Percentiles rank a stretch among this genome's conserved stretches.
These are phyloP conservation scores for Prionailurus bengalensis DNA, from an alignment of 2,113 vertebrate species.

Conservation along the genomic window DNA sequence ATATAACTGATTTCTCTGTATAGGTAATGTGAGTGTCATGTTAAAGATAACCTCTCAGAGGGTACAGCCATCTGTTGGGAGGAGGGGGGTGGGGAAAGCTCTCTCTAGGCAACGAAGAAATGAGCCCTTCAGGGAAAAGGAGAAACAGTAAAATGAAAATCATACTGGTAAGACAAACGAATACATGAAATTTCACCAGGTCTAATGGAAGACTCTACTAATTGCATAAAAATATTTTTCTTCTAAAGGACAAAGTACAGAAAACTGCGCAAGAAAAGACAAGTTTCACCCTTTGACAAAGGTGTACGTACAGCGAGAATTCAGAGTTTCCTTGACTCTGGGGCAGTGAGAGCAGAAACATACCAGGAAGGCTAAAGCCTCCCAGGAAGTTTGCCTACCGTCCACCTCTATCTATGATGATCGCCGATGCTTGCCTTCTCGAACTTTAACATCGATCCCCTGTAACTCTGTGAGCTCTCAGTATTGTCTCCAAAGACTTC, in stretches of 20 bases:
- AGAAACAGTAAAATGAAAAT: slow-evolving; percentile 45
- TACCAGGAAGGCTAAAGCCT: neutral
- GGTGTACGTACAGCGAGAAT: neutral
- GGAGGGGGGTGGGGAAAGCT: neutral
- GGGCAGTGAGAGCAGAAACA: neutral
- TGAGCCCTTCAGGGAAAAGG: slow-evolving; percentile 8
- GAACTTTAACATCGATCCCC: slow-evolving; percentile 53
- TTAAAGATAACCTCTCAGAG: slow-evolving; percentile 48
- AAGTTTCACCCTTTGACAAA: slow-evolving; percentile 15
- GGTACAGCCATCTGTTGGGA: neutral
- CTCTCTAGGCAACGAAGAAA: slow-evolving; percentile 68
- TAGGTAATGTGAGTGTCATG: slow-evolving; percentile 12
- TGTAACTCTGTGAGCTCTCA: slow-evolving; percentile 47
- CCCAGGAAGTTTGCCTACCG: slow-evolving; percentile 49
- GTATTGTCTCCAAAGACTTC: slow-evolving; percentile 50
- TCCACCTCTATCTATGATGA: neutral
- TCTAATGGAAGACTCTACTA: neutral
- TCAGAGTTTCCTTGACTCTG: neutral
- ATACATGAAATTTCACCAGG: neutral
- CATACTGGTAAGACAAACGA: neutral
- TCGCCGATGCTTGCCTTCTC: neutral
- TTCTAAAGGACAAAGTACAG: neutral
- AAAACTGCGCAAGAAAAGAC: neutral
- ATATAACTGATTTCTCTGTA: slow-evolving; percentile 11
- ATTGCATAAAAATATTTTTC: neutral